Base-by-base conservation (phyloP, 1,140 invertebrate genomes). In the Drosophila parabipectinata region DNA sequence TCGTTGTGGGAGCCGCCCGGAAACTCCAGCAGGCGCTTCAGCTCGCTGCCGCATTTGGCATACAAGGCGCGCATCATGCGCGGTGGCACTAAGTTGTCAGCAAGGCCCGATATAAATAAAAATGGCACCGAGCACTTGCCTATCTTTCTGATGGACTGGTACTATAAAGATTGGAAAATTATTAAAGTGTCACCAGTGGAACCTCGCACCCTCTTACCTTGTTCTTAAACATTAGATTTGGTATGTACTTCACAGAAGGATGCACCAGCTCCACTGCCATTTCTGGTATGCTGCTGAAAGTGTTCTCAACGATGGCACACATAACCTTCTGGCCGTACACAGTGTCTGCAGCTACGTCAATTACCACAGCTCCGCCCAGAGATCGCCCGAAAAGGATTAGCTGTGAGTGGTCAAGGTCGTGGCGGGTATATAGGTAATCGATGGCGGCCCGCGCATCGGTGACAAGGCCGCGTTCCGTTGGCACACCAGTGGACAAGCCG, bases 341-440 rank as follows among this genome's bases (percentile, higher is more conserved):
- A 48, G 94, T 92, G 67, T 95, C 94, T 48, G 95, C 94, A 12
- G 96, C 96, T 69, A 98, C 93, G 92, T 98, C 96, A 77, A 98
- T 96, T n/a, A 80, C 97, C 24, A 98, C 95, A 14, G 97, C 97
- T 44, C 97, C 97, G 82, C 97, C 97, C 87, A 98, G 93, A 58
- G 97, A 98, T 92, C 98, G 94, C 4, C 98, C 98, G 94, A 98
- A 99, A n/a, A 99, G 93, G 79, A 98, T 94, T 66, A 99, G 97
- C 93, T 97, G 96, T 44, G 93, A 94, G 51, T 94, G 94, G 93
- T 98, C 96, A 66, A 99, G 94, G 93, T 98, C 97, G 79, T 93
- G 94, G 61, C 97, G 94, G 59, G 95, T 94, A 74, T 94, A 93
- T 39, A 98, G 92, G 93, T 97, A 98, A 87, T 98, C 95, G 77